phyloP scores from a whole-genome alignment of 1,140 invertebrate species.

The Maniola jurtina region DNA sequence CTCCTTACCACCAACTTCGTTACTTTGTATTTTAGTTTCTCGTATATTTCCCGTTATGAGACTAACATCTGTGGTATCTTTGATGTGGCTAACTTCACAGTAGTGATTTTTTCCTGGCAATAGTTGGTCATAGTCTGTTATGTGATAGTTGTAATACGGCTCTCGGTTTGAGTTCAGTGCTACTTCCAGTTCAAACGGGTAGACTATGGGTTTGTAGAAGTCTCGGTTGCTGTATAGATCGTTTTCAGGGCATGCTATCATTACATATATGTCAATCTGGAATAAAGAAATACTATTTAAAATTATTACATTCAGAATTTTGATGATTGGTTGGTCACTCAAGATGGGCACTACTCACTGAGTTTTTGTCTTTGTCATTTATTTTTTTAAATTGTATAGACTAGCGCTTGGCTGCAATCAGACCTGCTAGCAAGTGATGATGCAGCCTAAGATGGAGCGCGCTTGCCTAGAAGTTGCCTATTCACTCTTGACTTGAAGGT shows the following conservation, averaged over 20 bases:
- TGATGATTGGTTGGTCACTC: no score
- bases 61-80: slow-evolving; percentile 82
- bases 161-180: slow-evolving; percentile 86
- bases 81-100: slow-evolving; percentile 77
- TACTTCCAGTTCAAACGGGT: slow-evolving; percentile 95
- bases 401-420: no score
- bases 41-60: slow-evolving; percentile 84
- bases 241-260: slow-evolving; percentile 94
- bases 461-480: no score
- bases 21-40: slow-evolving; percentile 52
- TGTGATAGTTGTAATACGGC: slow-evolving; percentile 81
- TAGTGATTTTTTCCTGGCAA: slow-evolving; percentile 82
- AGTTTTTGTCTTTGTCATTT: no score
- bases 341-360: no score
- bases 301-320: neutral
- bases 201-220: slow-evolving; percentile 93
- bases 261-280: slow-evolving; percentile 93
- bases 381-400: no score
- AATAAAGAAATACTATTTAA: slow-evolving; percentile 49
- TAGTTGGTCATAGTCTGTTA: slow-evolving; percentile 88
- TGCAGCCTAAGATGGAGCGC: no score
- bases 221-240: slow-evolving; percentile 90
- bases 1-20: slow-evolving; percentile 42
- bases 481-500: no score
- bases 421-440: no score